Evolutionary conservation across 2,888 invertebrate genomes (phyloP).

Genomic region (Pomacea canaliculata): DNA sequence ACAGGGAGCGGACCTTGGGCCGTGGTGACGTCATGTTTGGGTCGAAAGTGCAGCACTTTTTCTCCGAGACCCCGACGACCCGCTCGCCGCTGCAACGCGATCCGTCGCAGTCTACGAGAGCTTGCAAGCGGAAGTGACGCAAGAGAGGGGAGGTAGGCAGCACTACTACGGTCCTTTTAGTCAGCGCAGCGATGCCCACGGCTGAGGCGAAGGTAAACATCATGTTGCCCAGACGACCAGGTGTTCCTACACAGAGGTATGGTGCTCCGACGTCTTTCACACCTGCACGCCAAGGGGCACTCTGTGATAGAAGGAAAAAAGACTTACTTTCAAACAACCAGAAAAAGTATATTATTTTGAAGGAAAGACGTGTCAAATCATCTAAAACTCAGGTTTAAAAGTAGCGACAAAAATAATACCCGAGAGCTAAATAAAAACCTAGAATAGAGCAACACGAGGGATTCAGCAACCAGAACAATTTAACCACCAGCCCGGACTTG

Average conservation of each 20-base stretch:
- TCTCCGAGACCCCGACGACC: background rate
- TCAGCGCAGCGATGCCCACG: background rate
- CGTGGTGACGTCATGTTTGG: background rate
- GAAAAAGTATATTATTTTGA: too few relatives aligned
- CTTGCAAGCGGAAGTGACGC: background rate
- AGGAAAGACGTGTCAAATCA: too few relatives aligned
- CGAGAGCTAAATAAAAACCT: too few relatives aligned
- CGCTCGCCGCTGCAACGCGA: background rate
- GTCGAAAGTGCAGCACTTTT: background rate
- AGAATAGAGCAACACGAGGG: too few relatives aligned
- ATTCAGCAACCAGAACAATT: too few relatives aligned
- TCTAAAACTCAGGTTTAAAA: too few relatives aligned
- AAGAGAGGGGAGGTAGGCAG: background rate
- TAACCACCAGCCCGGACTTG: too few relatives aligned
- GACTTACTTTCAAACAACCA: too few relatives aligned
- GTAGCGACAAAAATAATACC: too few relatives aligned
- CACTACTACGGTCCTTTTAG: slow-evolving; percentile 10
- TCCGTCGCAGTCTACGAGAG: background rate
- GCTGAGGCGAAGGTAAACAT: slow-evolving; percentile 14
- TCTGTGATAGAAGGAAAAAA: too few relatives aligned
- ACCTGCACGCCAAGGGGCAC: background rate
- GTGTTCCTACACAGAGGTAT: background rate
- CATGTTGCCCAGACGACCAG: slow-evolving; percentile 12
- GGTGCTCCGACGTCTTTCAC: background rate
- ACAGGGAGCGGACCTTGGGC: background rate